A percentile compares a stretch with the other conserved stretches of the same genome.
Evolutionary conservation across 64 coral and sea anemone genomes (phyloP).

Genomic region (Porites lutea): DNA sequence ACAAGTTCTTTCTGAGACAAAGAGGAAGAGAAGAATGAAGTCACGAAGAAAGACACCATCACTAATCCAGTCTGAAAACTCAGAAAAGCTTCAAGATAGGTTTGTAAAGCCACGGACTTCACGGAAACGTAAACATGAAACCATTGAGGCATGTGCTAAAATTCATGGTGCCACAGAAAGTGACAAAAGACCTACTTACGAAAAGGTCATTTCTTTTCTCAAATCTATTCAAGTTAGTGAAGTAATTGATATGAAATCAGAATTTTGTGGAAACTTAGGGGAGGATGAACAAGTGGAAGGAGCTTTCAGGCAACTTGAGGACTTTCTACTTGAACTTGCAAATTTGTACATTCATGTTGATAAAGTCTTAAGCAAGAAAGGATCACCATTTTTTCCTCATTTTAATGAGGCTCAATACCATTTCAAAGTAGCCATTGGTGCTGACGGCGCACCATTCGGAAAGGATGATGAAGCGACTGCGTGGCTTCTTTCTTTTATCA

Average conservation of each 20-base stretch:
- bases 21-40: constrained; percentile 49
- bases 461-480: constrained; percentile 56
- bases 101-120: constrained; percentile 56
- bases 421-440: constrained; percentile 59
- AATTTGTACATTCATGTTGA: constrained; percentile 20
- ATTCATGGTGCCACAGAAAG: constrained; percentile 35
- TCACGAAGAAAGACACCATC: constrained; percentile 48
- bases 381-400: no score
- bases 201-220: background rate
- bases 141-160: constrained; percentile 48
- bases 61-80: constrained; percentile 41
- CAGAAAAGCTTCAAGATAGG: constrained; percentile 62
- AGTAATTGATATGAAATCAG: constrained; percentile 46
- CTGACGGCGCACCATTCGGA: constrained; percentile 59
- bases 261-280: constrained; percentile 40
- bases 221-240: background rate
- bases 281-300: constrained; percentile 48
- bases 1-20: constrained; percentile 65
- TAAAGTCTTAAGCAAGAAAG: no score
- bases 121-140: constrained; percentile 46
- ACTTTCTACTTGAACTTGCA: constrained; percentile 10
- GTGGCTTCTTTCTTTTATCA: constrained; percentile 42
- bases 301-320: constrained; percentile 14
- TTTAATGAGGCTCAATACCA: background rate
- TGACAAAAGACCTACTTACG: constrained; percentile 33